Percentiles rank a stretch among this genome's conserved stretches.
Evolutionary conservation across 2,797 vertebrate genomes (phyloP).

Genomic region (Rhinogobio ventralis): DNA sequence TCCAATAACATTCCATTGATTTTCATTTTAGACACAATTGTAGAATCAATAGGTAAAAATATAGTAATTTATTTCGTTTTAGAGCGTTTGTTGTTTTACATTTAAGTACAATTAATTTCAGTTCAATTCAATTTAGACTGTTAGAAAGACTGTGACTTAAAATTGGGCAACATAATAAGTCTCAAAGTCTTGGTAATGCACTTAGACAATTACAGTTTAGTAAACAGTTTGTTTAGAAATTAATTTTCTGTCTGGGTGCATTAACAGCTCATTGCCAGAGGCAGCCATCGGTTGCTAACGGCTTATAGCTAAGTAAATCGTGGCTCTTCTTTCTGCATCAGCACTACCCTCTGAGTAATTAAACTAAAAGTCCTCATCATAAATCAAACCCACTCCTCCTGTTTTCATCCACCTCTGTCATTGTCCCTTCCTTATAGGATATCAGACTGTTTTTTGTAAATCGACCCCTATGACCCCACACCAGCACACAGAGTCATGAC

Average conservation of each 20-base stretch:
- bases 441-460: constrained; percentile 72
- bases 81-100: not conserved
- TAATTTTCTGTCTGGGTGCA: constrained; percentile 18
- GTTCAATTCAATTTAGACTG: not conserved
- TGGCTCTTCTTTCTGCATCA: constrained; percentile 66
- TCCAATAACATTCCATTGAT: not conserved
- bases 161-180: not conserved
- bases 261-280: constrained; percentile 30
- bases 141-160: not conserved
- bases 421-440: constrained; percentile 58
- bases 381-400: constrained; percentile 73
- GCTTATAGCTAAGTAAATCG: constrained; percentile 43
- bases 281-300: constrained; percentile 40
- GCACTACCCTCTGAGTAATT: constrained; percentile 76
- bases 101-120: not conserved
- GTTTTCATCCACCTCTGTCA: constrained; percentile 52
- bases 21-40: not conserved
- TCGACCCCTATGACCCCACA: constrained; percentile 56
- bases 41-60: not conserved
- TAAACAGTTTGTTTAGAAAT: constrained; percentile 22
- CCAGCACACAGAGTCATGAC: constrained; percentile 35
- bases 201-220: constrained; percentile 22
- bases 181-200: constrained; percentile 4
- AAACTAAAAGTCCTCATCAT: constrained; percentile 81
- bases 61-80: not conserved